phyloP scores from a whole-genome alignment of 2,113 vertebrate species.

The Aegotheles bennettii region DNA sequence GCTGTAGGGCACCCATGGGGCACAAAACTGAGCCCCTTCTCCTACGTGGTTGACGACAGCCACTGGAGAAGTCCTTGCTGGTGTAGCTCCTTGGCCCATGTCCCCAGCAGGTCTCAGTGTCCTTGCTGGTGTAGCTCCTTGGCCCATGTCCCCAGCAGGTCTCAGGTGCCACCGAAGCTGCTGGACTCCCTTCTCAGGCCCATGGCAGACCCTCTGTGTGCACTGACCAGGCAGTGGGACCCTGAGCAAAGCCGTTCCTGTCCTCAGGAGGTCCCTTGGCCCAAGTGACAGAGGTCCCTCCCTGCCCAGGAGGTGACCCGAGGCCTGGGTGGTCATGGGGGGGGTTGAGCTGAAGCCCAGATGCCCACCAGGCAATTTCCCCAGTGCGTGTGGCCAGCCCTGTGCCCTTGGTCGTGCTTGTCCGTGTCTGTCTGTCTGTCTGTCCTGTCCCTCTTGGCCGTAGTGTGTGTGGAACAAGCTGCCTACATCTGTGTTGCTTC shows the following conservation, averaged over 20 bases:
- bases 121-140: background rate
- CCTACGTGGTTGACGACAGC: background rate
- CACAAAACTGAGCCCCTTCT: background rate
- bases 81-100: background rate
- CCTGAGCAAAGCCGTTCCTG: accelerated
- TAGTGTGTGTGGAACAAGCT: background rate
- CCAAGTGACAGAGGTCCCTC: too few species aligned
- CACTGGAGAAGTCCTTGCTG: background rate
- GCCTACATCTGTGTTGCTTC: background rate
- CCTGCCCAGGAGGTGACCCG: background rate
- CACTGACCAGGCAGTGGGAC: background rate
- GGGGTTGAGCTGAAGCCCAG: background rate
- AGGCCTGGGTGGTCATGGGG: background rate
- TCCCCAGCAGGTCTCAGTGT: background rate
- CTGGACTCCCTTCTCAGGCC: background rate
- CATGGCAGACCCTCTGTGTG: background rate
- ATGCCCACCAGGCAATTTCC: background rate
- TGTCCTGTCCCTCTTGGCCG: background rate
- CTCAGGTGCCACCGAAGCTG: background rate
- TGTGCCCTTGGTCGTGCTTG: slow-evolving; percentile 3
- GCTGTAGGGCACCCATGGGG: background rate
- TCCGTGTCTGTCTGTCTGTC: background rate
- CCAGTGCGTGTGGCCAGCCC: slow-evolving; percentile 10
- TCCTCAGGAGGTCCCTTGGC: accelerated
- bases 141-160: background rate